Evolutionary conservation across 1,140 invertebrate genomes (phyloP).

Genomic region (Phthorimaea operculella): DNA sequence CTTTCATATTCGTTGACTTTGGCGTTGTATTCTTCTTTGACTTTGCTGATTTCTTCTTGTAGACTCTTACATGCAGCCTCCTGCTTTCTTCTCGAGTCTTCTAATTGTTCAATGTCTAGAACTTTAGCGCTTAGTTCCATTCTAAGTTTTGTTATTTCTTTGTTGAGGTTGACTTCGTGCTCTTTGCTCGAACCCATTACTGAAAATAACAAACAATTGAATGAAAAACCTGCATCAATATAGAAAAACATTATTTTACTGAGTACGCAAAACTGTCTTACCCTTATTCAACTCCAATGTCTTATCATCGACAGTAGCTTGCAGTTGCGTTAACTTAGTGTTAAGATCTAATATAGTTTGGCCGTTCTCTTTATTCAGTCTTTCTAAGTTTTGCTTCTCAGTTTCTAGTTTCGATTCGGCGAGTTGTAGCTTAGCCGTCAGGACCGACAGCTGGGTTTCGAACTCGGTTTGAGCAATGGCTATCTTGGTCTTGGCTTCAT

Average conservation of each 20-base stretch:
- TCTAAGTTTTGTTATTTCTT: slow-evolving; percentile 69
- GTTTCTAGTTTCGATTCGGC: slow-evolving; percentile 59
- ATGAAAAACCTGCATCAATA: no score
- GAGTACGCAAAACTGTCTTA: slow-evolving; percentile 20
- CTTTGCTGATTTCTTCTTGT: slow-evolving; percentile 47
- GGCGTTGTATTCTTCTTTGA: slow-evolving; percentile 49
- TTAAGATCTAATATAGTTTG: slow-evolving; percentile 59
- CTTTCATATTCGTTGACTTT: slow-evolving; percentile 63
- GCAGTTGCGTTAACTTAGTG: slow-evolving; percentile 56
- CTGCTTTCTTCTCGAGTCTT: slow-evolving; percentile 63
- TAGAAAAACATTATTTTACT: not conserved
- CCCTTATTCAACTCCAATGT: slow-evolving; percentile 62
- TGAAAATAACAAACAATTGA: slow-evolving; percentile 34
- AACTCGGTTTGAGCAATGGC: slow-evolving; percentile 60
- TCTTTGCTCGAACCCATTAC: slow-evolving; percentile 57
- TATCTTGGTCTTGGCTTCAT: slow-evolving; percentile 61
- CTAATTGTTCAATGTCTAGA: slow-evolving; percentile 62
- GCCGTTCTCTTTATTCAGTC: slow-evolving; percentile 59
- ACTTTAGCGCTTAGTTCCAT: slow-evolving; percentile 69
- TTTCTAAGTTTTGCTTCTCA: slow-evolving; percentile 64
- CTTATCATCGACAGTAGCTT: slow-evolving; percentile 62
- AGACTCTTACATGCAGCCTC: slow-evolving; percentile 54
- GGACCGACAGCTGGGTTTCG: slow-evolving; percentile 56
- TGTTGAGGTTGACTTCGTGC: slow-evolving; percentile 63
- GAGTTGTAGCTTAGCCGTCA: slow-evolving; percentile 56